Conservation (phyloP, 2,888 invertebrate genomes). For the Epistrophe grossulariae region DNA sequence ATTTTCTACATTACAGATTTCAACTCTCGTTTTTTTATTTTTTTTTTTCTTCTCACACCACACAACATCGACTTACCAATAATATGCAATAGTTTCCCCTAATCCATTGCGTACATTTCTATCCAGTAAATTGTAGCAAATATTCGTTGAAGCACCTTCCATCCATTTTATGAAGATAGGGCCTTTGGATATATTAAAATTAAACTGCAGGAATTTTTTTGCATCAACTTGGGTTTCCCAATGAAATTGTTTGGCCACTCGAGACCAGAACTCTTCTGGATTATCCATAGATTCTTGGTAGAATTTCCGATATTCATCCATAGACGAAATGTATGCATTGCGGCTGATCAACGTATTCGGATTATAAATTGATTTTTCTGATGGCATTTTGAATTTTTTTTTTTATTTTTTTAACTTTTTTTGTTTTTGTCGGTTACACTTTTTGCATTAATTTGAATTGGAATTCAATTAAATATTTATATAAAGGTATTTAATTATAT, state of each 20-base stretch:
- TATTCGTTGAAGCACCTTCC: conserved; percentile 97
- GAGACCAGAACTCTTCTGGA: conserved; percentile 96
- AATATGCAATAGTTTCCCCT: conserved; percentile 96
- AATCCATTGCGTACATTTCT: conserved; percentile 94
- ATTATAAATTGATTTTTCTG: conserved; percentile 86
- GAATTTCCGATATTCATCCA: conserved; percentile 92
- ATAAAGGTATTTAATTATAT: conserved; percentile 5
- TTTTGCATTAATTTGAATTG: conserved; percentile 16
- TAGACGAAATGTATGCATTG: conserved; percentile 87
- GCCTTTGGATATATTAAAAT: conserved; percentile 95
- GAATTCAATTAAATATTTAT: conserved; percentile 20
- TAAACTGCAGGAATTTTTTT: conserved; percentile 93
- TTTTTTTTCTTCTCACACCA: background rate
- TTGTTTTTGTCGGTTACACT: conserved; percentile 6
- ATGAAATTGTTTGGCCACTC: conserved; percentile 95
- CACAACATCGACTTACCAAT: conserved; percentile 90
- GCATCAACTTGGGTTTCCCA: conserved; percentile 93
- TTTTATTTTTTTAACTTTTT: background rate
- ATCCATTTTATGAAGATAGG: conserved; percentile 97
- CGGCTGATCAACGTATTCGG: conserved; percentile 86
- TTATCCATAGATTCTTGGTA: conserved; percentile 94
- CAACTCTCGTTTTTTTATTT: background rate
- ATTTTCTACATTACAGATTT: background rate
- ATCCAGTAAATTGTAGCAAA: conserved; percentile 97
- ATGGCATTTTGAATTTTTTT: conserved; percentile 84